Base-by-base conservation (phyloP, 2,113 vertebrate species). In the Aramus guarauna region DNA sequence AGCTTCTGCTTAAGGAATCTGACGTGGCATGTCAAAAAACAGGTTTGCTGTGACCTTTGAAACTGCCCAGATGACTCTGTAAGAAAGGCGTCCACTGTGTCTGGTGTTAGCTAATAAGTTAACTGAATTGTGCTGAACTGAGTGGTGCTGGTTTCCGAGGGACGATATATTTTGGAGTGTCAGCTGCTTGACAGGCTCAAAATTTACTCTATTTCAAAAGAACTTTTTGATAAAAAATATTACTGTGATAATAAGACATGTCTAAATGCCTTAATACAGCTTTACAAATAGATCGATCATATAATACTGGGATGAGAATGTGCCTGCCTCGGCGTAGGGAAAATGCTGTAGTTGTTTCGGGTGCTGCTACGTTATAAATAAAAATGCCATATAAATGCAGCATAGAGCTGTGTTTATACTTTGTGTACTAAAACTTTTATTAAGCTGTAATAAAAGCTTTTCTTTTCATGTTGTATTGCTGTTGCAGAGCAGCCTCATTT, bases 11-110 rank as follows among this genome's bases (percentile, higher is more conserved):
- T 8, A 13, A 78, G 56, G 43, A 39, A 11, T 62, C 7, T 73
- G 90, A 55, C 0, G 1, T 39, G 80, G 36, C 52, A 13, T 19
- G 41, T 56, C 75, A 72, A 6, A 83, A 59, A 3, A 0, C 58
- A 50, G 83, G 9, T 62, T 83, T 80, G 79, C 88, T 53, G 55
- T 45, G 72, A 83, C 85, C 85, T 96, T 69, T 95, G 94, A 74
- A 48, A 20, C 63, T 88, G 82, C 68, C 82, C 92, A 92, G 83
- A 62, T 45, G 91, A 14, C 43, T 78, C 72, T 14, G 21, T 21
- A 47, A 37, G 81, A 59, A 68, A 16, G 59, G 29, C 45, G 53
- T 30, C 37, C 41, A 4, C 48, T 2, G 11, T 9, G 55, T 34
- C 90, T 90, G 92, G 88, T 75, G 11, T 1, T 36, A 84, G 78